Evolutionary conservation across 2,113 vertebrate species (phyloP), one percentile per base, ranked within the genome.

Genomic region (Sinocyclocheilus maitianheensis): DNA sequence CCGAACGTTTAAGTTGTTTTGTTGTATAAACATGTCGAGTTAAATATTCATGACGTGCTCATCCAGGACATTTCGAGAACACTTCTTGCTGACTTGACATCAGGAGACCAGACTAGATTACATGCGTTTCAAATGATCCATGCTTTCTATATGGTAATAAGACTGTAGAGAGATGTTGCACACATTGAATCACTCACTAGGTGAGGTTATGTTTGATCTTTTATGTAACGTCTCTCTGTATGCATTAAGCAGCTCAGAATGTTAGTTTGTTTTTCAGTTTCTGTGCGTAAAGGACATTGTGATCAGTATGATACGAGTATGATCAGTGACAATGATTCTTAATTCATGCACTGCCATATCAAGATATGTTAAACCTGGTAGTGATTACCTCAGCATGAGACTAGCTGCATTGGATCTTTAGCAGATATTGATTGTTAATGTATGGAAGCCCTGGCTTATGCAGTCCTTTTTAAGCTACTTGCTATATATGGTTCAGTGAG

Each of bases 21-120:
- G 37, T 72, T 71, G 60, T 26, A 48, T 69, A 51, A 74, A 34
- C 71, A 55, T 58, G 10, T 85, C 2, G 30, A 26, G n/a, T 76
- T 24, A 83, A 84, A 65, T 71, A 76, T 88, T 83, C 84, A 79
- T 84, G 37, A 40, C 30, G 34, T 18, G 40, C 43, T 83, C 83
- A 85, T 81, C 53, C 53, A 16, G 67, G 26, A 62, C 43, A 80
- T 86, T 72, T n/a, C 7, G 14, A 14, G 46, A 58, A 67, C 80
- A 46, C 40, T 51, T 48, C 48, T 9, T 75, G 78, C 30, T 51
- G 69, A 46, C 46, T 60, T 51, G 43, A 69, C 65, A 18, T 69
- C n/a, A 34, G 75, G 20, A 80, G 51, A 51, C 5, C 65, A 60
- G 40, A 37, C 24, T 26, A 69, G 65, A 69, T 69, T 69, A 18